Evolutionary conservation across 2,113 vertebrate species (phyloP).

Genomic region (Epinephelus moara): DNA sequence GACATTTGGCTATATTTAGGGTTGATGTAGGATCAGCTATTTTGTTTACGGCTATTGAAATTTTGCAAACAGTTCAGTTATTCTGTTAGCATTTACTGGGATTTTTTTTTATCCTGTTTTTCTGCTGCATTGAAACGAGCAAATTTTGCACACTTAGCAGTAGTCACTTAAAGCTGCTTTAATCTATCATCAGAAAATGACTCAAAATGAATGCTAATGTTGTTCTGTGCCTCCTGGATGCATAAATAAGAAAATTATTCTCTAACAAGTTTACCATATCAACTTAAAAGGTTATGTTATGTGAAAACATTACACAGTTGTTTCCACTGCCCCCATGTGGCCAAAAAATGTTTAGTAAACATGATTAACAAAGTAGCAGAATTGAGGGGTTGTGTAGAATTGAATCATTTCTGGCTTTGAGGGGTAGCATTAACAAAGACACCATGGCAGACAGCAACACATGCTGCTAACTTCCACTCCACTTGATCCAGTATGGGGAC

Average conservation of each 20-base stretch:
- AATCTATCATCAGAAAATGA: background rate
- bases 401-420: background rate
- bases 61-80: background rate
- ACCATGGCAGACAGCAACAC: background rate
- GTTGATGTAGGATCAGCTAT: constrained; percentile 7
- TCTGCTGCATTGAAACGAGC: too few species aligned
- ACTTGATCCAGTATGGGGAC: background rate
- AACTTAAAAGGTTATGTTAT: background rate
- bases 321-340: background rate
- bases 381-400: background rate
- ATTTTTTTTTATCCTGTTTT: background rate
- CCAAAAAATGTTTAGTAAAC: background rate
- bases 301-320: too few species aligned
- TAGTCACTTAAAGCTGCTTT: constrained; percentile 26
- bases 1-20: background rate
- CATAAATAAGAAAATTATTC: background rate
- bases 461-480: background rate
- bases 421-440: background rate
- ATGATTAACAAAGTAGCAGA: background rate
- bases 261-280: background rate
- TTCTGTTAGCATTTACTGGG: background rate
- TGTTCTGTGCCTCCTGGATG: background rate
- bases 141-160: background rate
- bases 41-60: constrained; percentile 17
- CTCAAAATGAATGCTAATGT: background rate